These are phyloP conservation scores for Alaudala cheleensis DNA, from an alignment of 2,113 vertebrate genomes.

Conservation along the genomic window DNA sequence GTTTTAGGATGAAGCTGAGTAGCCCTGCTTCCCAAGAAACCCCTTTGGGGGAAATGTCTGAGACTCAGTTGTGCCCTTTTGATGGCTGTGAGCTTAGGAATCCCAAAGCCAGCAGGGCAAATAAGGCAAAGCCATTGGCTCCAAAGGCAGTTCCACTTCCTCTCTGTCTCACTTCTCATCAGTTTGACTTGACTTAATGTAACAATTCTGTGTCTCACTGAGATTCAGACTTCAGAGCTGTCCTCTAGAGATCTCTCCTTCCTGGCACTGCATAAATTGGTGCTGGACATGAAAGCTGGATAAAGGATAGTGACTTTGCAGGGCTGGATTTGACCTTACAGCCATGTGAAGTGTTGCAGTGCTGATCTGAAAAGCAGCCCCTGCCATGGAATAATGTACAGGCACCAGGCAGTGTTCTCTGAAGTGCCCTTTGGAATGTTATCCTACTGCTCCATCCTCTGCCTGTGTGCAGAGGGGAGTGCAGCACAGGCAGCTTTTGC, in stretches of 20 bases:
- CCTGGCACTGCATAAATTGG: neutral
- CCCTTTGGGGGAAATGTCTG: neutral
- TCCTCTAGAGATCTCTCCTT: neutral
- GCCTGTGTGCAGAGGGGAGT: neutral
- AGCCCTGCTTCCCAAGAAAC: neutral
- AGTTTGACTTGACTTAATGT: neutral
- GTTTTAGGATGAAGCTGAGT: neutral
- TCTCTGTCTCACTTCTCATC: neutral
- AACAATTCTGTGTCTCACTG: neutral
- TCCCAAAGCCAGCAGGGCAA: neutral
- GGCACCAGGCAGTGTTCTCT: neutral
- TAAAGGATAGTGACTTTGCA: neutral
- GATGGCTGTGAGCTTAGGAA: neutral
- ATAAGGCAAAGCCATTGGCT: neutral
- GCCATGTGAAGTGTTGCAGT: accelerated
- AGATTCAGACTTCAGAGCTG: neutral
- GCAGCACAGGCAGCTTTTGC: neutral
- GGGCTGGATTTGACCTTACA: neutral
- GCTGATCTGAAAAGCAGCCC: neutral
- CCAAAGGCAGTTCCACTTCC: neutral
- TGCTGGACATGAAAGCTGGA: neutral
- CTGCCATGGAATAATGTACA: neutral
- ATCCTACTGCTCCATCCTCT: neutral
- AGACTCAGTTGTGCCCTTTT: neutral
- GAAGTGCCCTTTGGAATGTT: neutral